A percentile compares a stretch with the other conserved stretches of the same genome.
These are phyloP conservation scores for Drosophila macrospina DNA, from an alignment of 2,888 invertebrate species.

Conservation along the genomic window DNA sequence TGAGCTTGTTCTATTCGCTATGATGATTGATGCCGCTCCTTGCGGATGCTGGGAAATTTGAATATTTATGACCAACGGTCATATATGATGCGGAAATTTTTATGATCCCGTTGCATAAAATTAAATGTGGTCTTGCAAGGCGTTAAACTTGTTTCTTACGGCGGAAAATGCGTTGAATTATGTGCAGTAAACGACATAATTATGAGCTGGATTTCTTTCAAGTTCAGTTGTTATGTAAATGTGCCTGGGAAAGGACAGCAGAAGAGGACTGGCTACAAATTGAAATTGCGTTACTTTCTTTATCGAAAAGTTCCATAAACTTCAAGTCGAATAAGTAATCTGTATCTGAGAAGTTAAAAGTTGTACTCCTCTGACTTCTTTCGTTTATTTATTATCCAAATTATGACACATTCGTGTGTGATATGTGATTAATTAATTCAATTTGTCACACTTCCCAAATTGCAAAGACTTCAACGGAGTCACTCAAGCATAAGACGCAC, in stretches of 20 bases:
- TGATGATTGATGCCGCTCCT: conserved; percentile 73
- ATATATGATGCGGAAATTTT: conserved; percentile 83
- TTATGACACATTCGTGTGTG: not conserved
- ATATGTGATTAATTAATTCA: conserved; percentile 55
- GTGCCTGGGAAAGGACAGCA: conserved; percentile 39
- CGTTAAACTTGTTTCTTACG: conserved; percentile 68
- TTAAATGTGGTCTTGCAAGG: conserved; percentile 41
- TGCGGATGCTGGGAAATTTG: conserved; percentile 72
- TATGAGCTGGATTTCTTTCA: conserved; percentile 46
- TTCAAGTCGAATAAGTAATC: too few relatives aligned
- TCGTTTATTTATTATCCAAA: too few relatives aligned
- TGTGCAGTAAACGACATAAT: conserved; percentile 46
- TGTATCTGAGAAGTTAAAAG: too few relatives aligned
- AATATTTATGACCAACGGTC: conserved; percentile 85
- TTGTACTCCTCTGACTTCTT: too few relatives aligned
- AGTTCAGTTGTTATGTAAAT: conserved; percentile 66
- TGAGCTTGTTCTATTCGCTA: conserved; percentile 63
- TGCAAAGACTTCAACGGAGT: conserved; percentile 16
- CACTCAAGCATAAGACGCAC: conserved; percentile 62
- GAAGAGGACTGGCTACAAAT: not conserved
- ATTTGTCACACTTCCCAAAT: conserved; percentile 67
- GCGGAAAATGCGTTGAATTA: conserved; percentile 61
- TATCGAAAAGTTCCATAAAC: too few relatives aligned
- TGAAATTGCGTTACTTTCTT: too few relatives aligned
- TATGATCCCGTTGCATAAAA: conserved; percentile 73